A percentile compares a stretch with the other conserved stretches of the same genome.
Evolutionary conservation across 2,888 invertebrate genomes (phyloP).

Genomic region (Xanthorhoe spadicearia): DNA sequence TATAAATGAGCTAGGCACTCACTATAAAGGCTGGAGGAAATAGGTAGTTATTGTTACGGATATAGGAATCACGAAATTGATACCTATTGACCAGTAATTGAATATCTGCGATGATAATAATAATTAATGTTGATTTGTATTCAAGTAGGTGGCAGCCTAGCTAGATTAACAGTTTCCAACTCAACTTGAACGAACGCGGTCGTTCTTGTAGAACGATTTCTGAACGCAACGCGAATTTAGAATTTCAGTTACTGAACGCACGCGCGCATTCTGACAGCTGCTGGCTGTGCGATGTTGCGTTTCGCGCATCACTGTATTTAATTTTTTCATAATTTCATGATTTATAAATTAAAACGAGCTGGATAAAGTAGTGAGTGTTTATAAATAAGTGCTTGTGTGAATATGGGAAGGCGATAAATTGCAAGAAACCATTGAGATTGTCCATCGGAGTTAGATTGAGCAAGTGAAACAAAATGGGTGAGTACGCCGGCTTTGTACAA

Average conservation of each 20-base stretch:
- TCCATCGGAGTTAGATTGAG: conserved; percentile 48
- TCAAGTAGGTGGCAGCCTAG: not conserved
- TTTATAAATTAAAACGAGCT: conserved; percentile 22
- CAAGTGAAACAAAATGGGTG: conserved; percentile 73
- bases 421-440: conserved; percentile 48
- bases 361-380: conserved; percentile 48
- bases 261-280: conserved; percentile 57
- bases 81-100: not conserved
- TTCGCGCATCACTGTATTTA: conserved; percentile 4
- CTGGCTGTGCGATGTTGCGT: conserved; percentile 41
- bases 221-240: conserved; percentile 15
- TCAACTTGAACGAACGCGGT: conserved; percentile 4
- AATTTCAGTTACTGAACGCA: conserved; percentile 48
- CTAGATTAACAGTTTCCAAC: not conserved
- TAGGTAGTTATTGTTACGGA: too few species aligned
- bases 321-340: not conserved
- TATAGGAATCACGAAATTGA: not conserved
- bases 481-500: conserved; percentile 66
- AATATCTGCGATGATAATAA: not conserved
- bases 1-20: too few species aligned
- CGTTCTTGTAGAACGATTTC: not conserved
- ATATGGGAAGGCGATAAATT: conserved; percentile 58
- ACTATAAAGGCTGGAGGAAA: too few species aligned
- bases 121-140: not conserved
- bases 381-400: conserved; percentile 59